phyloP scores from a whole-genome alignment of 2,888 invertebrate genomes.

The Sminthurides aquaticus region DNA sequence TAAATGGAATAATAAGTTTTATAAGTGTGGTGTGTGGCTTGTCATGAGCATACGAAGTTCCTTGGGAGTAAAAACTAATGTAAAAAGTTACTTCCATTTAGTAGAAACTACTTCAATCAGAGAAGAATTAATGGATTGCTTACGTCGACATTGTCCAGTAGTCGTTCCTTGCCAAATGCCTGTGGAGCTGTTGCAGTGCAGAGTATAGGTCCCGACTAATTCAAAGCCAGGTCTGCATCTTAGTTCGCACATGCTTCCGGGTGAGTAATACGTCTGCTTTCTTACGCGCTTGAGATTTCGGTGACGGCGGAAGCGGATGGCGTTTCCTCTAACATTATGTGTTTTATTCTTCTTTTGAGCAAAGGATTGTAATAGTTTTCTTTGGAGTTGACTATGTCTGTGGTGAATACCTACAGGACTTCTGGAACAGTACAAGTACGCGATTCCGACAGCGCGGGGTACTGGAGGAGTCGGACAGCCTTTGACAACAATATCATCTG shows the following conservation, averaged over 20 bases:
- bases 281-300: constrained; percentile 30
- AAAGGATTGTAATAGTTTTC: constrained; percentile 40
- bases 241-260: constrained; percentile 42
- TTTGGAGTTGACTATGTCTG: constrained; percentile 41
- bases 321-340: constrained; percentile 24
- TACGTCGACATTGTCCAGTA: constrained; percentile 38
- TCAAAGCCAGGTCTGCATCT: constrained; percentile 42
- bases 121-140: too few relatives aligned
- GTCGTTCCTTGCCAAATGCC: constrained; percentile 42
- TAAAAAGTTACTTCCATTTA: too few relatives aligned
- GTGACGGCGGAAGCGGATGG: constrained; percentile 31
- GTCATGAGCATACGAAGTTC: background rate
- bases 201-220: constrained; percentile 39
- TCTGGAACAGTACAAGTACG: constrained; percentile 41
- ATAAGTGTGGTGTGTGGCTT: background rate
- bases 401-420: constrained; percentile 43
- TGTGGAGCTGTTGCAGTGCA: constrained; percentile 39
- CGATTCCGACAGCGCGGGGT: constrained; percentile 42
- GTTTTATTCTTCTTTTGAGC: constrained; percentile 30
- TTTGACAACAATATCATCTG: constrained; percentile 21
- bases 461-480: constrained; percentile 43
- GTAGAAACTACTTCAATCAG: too few relatives aligned
- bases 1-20: background rate
- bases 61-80: too few relatives aligned
- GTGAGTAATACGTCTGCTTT: constrained; percentile 41